Evolutionary conservation across 2,797 vertebrate species (phyloP).

Genomic region (Zalophus californianus): DNA sequence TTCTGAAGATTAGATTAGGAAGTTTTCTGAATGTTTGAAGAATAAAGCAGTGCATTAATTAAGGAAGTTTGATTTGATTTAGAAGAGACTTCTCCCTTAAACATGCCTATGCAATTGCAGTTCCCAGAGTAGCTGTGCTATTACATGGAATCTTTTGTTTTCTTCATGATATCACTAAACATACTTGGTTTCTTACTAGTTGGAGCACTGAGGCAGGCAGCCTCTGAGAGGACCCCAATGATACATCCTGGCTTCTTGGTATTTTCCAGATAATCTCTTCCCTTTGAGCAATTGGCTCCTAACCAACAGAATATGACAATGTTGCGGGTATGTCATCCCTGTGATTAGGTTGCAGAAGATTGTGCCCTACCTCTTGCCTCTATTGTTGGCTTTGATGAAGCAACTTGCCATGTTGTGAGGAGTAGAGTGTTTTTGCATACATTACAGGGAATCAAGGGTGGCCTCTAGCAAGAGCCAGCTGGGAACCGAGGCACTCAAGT

Average conservation of each 20-base stretch:
- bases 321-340: background rate
- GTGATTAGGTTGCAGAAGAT: background rate
- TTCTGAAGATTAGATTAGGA: conserved; percentile 74
- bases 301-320: background rate
- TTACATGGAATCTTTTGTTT: conserved; percentile 21
- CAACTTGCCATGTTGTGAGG: background rate
- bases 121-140: background rate
- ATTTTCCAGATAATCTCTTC: background rate
- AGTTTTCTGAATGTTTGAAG: conserved; percentile 69
- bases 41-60: conserved; percentile 74
- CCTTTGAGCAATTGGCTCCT: background rate
- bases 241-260: background rate
- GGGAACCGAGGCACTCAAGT: background rate
- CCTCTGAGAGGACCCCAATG: background rate
- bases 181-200: background rate
- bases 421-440: background rate
- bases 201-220: background rate
- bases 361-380: background rate
- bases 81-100: conserved; percentile 37
- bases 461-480: background rate
- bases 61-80: conserved; percentile 67
- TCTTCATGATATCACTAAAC: conserved; percentile 17
- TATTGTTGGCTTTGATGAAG: conserved; percentile 21
- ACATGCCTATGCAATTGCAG: background rate
- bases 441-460: background rate